Evolutionary conservation across 2,888 invertebrate species (phyloP).

Genomic region (Sialis lutaria): DNA sequence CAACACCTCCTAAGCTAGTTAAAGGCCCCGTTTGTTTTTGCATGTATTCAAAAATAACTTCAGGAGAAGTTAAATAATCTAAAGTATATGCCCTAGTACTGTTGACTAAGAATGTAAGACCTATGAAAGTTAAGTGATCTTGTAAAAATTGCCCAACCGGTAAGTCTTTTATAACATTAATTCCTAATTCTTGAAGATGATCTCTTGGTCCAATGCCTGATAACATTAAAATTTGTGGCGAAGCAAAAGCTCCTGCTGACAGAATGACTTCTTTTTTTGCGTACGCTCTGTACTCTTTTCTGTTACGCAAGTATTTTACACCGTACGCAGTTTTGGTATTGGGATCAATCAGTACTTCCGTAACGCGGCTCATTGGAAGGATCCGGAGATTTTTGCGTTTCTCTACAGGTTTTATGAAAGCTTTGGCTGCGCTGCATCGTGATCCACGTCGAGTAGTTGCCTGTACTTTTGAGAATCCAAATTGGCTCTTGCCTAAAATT

Average conservation of each 20-base stretch:
- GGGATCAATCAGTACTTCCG: slow-evolving; percentile 45
- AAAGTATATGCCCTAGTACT: slow-evolving; percentile 22
- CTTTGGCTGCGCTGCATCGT: slow-evolving; percentile 46
- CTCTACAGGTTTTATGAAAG: slow-evolving; percentile 41
- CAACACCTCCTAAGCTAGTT: slow-evolving; percentile 34
- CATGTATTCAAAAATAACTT: slow-evolving; percentile 3
- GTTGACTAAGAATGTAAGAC: slow-evolving; percentile 24
- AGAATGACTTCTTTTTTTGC: slow-evolving; percentile 33
- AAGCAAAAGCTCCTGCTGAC: slow-evolving; percentile 37
- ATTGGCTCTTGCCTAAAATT: slow-evolving; percentile 24
- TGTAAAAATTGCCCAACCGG: slow-evolving; percentile 20
- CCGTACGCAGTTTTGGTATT: slow-evolving; percentile 45
- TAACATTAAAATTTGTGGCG: slow-evolving; percentile 37
- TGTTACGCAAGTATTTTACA: slow-evolving; percentile 41
- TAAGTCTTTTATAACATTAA: slow-evolving; percentile 21
- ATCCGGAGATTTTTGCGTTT: slow-evolving; percentile 48
- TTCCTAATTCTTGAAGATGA: slow-evolving; percentile 18
- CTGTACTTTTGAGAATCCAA: slow-evolving; percentile 51
- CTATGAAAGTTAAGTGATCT: slow-evolving; percentile 3
- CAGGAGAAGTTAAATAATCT: slow-evolving; percentile 18
- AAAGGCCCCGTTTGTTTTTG: slow-evolving; percentile 20
- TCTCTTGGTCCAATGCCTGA: slow-evolving; percentile 30
- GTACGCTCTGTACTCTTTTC: slow-evolving; percentile 12
- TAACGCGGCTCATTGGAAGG: slow-evolving; percentile 41
- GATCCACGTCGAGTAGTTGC: slow-evolving; percentile 37